These are phyloP conservation scores for Galerucella nymphaeae DNA, from an alignment of 2,888 invertebrate species.

Conservation along the genomic window DNA sequence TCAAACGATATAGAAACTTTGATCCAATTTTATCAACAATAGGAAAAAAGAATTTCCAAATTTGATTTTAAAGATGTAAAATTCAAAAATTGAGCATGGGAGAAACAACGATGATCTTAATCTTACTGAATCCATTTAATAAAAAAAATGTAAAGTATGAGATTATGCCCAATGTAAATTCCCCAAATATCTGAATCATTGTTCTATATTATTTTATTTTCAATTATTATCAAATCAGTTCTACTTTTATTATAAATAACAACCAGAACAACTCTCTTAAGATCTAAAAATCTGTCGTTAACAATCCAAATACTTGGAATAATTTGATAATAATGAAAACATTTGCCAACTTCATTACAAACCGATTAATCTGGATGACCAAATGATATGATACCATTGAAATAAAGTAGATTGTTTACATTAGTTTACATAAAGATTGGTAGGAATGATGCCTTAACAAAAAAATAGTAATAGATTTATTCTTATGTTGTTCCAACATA, in stretches of 20 bases:
- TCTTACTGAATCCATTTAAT: too few relatives aligned
- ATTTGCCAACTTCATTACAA: constrained; percentile 11
- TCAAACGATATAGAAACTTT: too few relatives aligned
- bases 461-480: constrained; percentile 14
- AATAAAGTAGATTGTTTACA: not conserved
- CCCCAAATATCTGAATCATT: constrained; percentile 8
- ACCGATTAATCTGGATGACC: not conserved
- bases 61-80: too few relatives aligned
- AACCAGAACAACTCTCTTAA: constrained; percentile 6
- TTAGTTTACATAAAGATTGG: constrained; percentile 15
- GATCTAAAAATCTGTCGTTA: not conserved
- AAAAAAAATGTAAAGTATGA: not conserved
- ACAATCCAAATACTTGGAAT: not conserved
- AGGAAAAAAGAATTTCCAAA: too few relatives aligned
- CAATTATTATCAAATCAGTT: not conserved
- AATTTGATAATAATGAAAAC: constrained; percentile 19
- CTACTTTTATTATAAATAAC: not conserved
- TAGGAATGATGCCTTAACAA: constrained; percentile 30
- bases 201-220: not conserved
- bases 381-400: constrained; percentile 25
- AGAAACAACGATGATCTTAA: too few relatives aligned
- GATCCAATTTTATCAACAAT: too few relatives aligned
- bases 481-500: constrained; percentile 30
- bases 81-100: too few relatives aligned
- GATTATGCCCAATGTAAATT: not conserved